Base-by-base conservation (phyloP, 2,797 vertebrate species). In the Ataeniobius toweri region DNA sequence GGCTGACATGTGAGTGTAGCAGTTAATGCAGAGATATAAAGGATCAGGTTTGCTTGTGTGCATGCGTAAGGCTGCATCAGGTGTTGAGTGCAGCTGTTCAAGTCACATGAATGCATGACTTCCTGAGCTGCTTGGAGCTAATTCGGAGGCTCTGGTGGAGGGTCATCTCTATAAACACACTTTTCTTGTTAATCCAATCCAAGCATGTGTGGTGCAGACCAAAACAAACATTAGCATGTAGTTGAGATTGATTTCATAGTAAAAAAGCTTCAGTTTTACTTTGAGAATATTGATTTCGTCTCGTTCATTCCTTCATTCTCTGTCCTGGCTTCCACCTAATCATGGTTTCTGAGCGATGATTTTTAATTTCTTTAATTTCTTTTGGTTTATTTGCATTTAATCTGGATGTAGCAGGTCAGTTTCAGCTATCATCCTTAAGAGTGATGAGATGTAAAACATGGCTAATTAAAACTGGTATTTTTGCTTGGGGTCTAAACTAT, bases 41-140 rank as follows among this genome's bases (percentile, higher is more conserved):
- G 46, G 51, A 16, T 80, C 71, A 46, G 74, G 70, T 22, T 44
- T 58, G 51, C 69, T 56, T 36, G 55, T 56, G 63, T 8, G 20
- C 70, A 48, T 8, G 0, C 71, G 56, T 48, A 39, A 46, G n/a
- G 48, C 61, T 75, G 61, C 78, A 83, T 91, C 83, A 80, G 79
- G 77, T 87, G 78, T 81, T 84, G 55, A 59, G 83, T 76, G 82
- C 92, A 93, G 91, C 92, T 93, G 90, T 89, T 84, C 51, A 46
- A 74, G 80, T 92, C 91, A 89, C 90, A 89, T 89, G 86, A 85
- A 72, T 73, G 70, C 71, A 22, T 58, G 79, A 71, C 83, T 3
- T 69, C 70, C 67, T 24, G 2, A 3, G 44, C 56, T 31, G 75
- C 71, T 79, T 86, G 78, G 82, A 81, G 76, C 76, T 84, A 80